Conservation (phyloP, 1,140 invertebrate genomes). For the Sarcophaga bullata region DNA sequence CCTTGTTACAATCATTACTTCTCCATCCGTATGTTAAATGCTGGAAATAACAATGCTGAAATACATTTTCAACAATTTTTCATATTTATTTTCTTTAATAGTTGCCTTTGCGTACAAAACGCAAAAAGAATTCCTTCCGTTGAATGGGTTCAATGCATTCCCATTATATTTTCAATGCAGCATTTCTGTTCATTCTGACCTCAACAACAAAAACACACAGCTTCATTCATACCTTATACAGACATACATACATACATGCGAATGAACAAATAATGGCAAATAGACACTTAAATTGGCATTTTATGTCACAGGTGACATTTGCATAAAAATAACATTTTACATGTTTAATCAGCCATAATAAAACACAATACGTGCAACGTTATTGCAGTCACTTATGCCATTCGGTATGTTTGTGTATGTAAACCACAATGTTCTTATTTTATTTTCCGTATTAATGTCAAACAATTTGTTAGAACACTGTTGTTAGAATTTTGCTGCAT, state of each 20-base stretch:
- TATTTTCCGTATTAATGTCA: background rate
- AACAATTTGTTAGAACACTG: background rate
- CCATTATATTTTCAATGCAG: background rate
- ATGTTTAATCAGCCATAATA: constrained; percentile 29
- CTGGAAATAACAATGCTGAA: no score
- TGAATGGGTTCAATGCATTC: background rate
- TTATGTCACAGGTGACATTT: constrained; percentile 31
- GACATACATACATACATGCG: background rate
- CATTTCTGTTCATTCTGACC: constrained; percentile 9
- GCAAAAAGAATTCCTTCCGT: no score
- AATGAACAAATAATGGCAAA: background rate
- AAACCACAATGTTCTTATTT: no score
- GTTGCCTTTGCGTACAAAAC: no score
- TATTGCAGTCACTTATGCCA: background rate
- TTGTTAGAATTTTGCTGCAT: background rate
- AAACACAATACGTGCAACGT: constrained; percentile 3
- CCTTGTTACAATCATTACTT: no score
- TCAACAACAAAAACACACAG: constrained; percentile 1
- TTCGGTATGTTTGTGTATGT: background rate
- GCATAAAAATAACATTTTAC: constrained; percentile 28
- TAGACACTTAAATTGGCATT: constrained; percentile 20
- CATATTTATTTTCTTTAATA: no score
- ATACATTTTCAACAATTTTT: no score
- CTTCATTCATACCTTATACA: background rate
- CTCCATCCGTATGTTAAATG: no score